Evolutionary conservation across 2,888 invertebrate genomes (phyloP), one percentile per base, ranked within the genome.

Genomic region (Clusia tigrina): DNA sequence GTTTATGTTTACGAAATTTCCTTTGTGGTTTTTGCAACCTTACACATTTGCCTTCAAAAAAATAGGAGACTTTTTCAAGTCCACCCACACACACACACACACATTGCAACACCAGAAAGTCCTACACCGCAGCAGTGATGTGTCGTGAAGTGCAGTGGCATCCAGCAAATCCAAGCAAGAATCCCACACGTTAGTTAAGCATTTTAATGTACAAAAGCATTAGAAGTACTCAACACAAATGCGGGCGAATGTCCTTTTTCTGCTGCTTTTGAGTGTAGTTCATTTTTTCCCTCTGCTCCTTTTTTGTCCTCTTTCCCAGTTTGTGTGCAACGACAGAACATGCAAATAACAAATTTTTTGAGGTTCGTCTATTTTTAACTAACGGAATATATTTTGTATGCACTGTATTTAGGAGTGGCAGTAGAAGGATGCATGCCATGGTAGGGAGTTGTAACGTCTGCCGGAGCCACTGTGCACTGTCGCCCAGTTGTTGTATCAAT

Each of bases 181-280:
- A 48, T 20, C 48, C 48, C 6, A 3, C 22, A 48, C 48, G 22
- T 48, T 48, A 48, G 48, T 48, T 48, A 48, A 48, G 22, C 48
- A 48, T 48, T 48, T 48, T 48, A 48, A 48, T 48, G 48, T 22
- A 48, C 48, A 48, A 48, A 48, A 22, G 42, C 42, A 42, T 42
- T 42, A 10, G n/a, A n/a, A 42, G 42, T 42, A 42, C 42, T 42
- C 42, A 42, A 42, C 42, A 32, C 6, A 12, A 42, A 10, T 42
- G 42, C 42, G 42, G 42, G 42, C 42, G n/a, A 42, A n/a, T 32
- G 32, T 32, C 32, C 32, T 32, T 32, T 32, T 32, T 12, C 32
- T n/a, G n/a, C n/a, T n/a, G n/a, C n/a, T n/a, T n/a, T n/a, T n/a
- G n/a, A 32, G 6, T 32, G 12, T 12, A 32, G 6, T 32, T 32